Evolutionary conservation across 1,140 invertebrate genomes (phyloP).

Genomic region (Euura saliciscinereae): DNA sequence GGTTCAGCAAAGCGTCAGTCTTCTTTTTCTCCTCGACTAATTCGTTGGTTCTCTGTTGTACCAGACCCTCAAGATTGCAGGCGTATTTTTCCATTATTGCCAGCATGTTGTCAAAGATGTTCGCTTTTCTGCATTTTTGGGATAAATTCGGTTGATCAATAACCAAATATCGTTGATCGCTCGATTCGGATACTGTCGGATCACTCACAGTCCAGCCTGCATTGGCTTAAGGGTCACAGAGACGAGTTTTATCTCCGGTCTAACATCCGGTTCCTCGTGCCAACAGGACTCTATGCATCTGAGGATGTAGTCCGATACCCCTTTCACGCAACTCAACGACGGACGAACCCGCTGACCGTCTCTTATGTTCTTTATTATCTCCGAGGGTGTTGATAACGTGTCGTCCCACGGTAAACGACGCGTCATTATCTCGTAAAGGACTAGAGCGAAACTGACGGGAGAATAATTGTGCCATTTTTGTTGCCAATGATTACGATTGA

Average conservation of each 20-base stretch:
- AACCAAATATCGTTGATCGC: background rate
- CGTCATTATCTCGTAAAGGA: constrained; percentile 75
- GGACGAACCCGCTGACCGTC: constrained; percentile 65
- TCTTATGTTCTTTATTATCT: constrained; percentile 33
- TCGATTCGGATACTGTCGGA: background rate
- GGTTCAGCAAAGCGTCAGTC: constrained; percentile 79
- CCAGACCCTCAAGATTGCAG: constrained; percentile 79
- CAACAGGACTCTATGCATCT: constrained; percentile 77
- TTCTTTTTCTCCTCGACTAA: constrained; percentile 83
- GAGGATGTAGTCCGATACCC: constrained; percentile 67
- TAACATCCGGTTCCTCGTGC: constrained; percentile 74
- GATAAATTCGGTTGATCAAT: too few relatives aligned
- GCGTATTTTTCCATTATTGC: constrained; percentile 89
- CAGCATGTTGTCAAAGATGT: constrained; percentile 89
- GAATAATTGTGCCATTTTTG: background rate
- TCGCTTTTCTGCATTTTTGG: constrained; percentile 63
- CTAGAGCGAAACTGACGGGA: constrained; percentile 65
- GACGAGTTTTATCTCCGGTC: constrained; percentile 74
- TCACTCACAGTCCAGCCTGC: constrained; percentile 73
- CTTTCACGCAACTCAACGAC: constrained; percentile 58
- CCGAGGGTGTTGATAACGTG: constrained; percentile 34
- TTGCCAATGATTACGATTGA: too few relatives aligned
- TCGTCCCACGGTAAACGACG: constrained; percentile 74
- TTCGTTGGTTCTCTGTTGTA: constrained; percentile 80
- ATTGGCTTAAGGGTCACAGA: constrained; percentile 76